Percentiles rank a stretch among this genome's conserved stretches.
Conservation (phyloP, 2,888 invertebrate genomes). For the Cantharis nigra region DNA sequence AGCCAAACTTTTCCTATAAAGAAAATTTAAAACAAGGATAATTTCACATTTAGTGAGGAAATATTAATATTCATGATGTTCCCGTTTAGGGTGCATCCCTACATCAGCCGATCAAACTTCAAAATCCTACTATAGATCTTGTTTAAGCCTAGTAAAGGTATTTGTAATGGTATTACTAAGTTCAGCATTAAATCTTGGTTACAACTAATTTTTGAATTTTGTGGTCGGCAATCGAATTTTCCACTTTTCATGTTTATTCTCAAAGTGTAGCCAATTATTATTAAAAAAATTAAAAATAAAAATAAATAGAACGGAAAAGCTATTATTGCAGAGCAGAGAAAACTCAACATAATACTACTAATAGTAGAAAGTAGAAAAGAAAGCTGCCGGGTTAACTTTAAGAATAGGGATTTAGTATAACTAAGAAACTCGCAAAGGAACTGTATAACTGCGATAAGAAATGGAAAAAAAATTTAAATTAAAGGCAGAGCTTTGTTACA, state of each 20-base stretch:
- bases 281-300: neutral
- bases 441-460: neutral
- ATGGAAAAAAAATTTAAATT: neutral
- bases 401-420: neutral
- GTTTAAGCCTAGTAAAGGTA: neutral
- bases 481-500: neutral
- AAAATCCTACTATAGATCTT: neutral
- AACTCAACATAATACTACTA: neutral
- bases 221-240: neutral
- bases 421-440: neutral
- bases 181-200: neutral
- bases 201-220: neutral
- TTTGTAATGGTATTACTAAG: neutral
- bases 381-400: neutral
- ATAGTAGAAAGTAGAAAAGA: neutral
- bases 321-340: neutral
- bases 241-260: neutral
- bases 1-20: no score
- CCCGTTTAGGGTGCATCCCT: neutral
- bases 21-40: neutral
- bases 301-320: neutral
- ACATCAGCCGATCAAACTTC: neutral
- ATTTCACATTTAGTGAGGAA: neutral
- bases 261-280: neutral
- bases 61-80: neutral